phyloP scores from a whole-genome alignment of 92 coral and sea anemone species.

The Zoanthus sociatus region DNA sequence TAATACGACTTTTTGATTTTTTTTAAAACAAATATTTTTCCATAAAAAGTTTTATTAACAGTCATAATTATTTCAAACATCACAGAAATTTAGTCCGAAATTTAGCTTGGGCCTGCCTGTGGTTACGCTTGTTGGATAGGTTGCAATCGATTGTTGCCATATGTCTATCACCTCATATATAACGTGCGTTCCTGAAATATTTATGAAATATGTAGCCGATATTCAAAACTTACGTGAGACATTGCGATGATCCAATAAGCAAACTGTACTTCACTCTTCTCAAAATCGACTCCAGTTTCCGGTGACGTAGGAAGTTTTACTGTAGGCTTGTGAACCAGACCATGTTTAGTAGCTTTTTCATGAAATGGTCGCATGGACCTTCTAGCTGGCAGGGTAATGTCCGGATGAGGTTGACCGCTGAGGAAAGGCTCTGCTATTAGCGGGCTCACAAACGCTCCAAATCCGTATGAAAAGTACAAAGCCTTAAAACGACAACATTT shows the following conservation, averaged over 20 bases:
- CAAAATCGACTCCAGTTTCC: constrained; percentile 56
- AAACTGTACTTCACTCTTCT: constrained; percentile 82
- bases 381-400: constrained; percentile 69
- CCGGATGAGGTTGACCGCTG: constrained; percentile 88
- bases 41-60: too few species aligned
- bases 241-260: constrained; percentile 93
- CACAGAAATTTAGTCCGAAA: too few species aligned
- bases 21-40: too few species aligned
- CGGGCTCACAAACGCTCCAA: constrained; percentile 97
- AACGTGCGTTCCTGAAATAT: neutral
- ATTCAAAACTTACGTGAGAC: constrained; percentile 76
- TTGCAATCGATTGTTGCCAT: too few species aligned
- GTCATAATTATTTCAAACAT: too few species aligned
- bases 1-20: too few species aligned
- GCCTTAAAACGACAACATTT: constrained; percentile 49
- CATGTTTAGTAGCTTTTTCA: constrained; percentile 84
- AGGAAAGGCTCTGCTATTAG: constrained; percentile 96
- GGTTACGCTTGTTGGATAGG: too few species aligned
- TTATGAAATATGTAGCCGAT: neutral
- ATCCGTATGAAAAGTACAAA: constrained; percentile 89
- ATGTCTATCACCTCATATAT: too few species aligned
- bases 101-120: too few species aligned
- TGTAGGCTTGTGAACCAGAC: constrained; percentile 74
- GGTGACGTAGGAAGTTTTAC: constrained; percentile 56
- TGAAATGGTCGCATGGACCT: constrained; percentile 79